Percentiles rank a stretch among this genome's conserved stretches.
Evolutionary conservation across 2,797 vertebrate genomes (phyloP).

Genomic region (Pipistrellus kuhlii): DNA sequence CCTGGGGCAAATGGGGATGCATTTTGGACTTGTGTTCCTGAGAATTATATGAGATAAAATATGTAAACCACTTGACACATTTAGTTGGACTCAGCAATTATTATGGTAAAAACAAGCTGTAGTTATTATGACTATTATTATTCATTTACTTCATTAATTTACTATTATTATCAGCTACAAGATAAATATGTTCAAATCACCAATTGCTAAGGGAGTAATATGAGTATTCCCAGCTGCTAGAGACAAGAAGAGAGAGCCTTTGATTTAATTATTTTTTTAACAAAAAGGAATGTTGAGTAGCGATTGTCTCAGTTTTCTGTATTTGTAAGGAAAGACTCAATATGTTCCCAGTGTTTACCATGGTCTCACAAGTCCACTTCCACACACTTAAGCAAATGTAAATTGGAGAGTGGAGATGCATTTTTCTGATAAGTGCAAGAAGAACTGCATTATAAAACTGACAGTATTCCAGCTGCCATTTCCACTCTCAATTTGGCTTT

Average conservation of each 20-base stretch:
- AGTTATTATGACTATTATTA: not conserved
- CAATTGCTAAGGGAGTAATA: constrained; percentile 1
- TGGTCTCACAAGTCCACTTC: not conserved
- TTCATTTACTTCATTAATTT: constrained; percentile 15
- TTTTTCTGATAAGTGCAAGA: constrained; percentile 47
- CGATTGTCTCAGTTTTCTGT: constrained; percentile 20
- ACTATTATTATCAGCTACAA: constrained; percentile 54
- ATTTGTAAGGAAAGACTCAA: constrained; percentile 29
- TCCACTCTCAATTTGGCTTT: not conserved
- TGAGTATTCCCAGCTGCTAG: constrained; percentile 31
- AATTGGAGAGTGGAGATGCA: not conserved
- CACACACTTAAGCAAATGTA: constrained; percentile 23
- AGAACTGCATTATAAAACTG: constrained; percentile 22
- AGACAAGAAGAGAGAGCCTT: not conserved
- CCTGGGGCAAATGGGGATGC: too few species aligned
- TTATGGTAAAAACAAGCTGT: constrained; percentile 45
- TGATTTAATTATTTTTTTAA: not conserved
- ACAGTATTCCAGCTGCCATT: not conserved
- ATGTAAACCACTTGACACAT: not conserved
- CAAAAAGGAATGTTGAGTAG: constrained; percentile 2
- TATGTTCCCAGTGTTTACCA: constrained; percentile 15
- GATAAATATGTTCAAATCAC: constrained; percentile 55
- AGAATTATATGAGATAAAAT: constrained; percentile 21
- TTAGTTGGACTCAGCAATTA: not conserved
- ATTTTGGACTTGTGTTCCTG: too few species aligned